Evolutionary conservation across 2,113 vertebrate genomes (phyloP), one percentile per base, ranked within the genome.

Genomic region (Chamaea fasciata): DNA sequence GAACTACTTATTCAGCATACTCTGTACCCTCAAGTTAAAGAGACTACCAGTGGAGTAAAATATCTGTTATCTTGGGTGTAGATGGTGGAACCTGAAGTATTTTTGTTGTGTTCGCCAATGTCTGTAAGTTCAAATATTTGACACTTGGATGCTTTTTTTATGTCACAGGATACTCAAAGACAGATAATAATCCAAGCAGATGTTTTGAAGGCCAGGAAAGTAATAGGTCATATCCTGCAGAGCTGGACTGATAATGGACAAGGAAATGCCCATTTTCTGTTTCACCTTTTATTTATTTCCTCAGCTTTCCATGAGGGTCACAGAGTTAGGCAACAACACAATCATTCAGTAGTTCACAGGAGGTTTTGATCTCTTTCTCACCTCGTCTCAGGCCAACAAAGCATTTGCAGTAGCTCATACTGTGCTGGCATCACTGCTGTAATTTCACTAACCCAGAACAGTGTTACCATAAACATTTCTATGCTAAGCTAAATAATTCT

Each of bases 401-500:
- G 56, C 35, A 44, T 68, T 95, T 91, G 63, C 85, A 90, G 59
- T 87, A 84, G 37, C 81, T 95, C 87, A 94, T 70, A 57, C 50
- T 70, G 56, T 57, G 57, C 44, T 95, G 92, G 59, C 92, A 88
- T 70, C 2, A 2, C 53, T 2, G 12, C 67, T 90, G 73, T 86
- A 95, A 93, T 92, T 92, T 85, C 90, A 87, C 47, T 96, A 89
- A 76, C 52, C 88, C 85, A 70, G 69, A 96, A 68, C 76, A 71
- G 39, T 67, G 67, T 90, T 92, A 56, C 87, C 83, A 89, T 93
- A 90, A 92, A 77, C 63, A 95, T 86, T 93, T 93, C 85, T 85
- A 4, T 80, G 71, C 70, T 68, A 80, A 86, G 71, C 42, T 96
- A 80, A 93, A 94, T 94, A 96, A 95, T 92, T 95, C 79, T 93